phyloP scores from a whole-genome alignment of 2,797 vertebrate genomes.

The Pangasius krempfi region DNA sequence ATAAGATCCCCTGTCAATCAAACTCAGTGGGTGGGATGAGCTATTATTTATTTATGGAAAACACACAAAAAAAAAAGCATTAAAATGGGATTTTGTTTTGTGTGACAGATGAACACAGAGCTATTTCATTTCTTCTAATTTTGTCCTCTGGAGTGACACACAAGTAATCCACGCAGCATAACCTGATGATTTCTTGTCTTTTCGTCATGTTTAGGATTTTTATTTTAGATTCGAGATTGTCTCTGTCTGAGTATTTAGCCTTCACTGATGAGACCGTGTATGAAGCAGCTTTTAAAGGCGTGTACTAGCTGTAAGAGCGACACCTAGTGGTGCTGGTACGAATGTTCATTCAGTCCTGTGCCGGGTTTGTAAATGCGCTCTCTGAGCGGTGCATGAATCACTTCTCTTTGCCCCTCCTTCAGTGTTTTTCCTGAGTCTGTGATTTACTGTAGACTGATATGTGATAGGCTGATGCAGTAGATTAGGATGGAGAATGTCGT shows the following conservation, averaged over 20 bases:
- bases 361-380: neutral
- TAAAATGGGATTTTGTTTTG: neutral
- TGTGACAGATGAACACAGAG: neutral
- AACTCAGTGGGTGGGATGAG: neutral
- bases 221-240: neutral
- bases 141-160: neutral
- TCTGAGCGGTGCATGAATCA: constrained; percentile 25
- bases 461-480: constrained; percentile 34
- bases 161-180: neutral
- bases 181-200: neutral
- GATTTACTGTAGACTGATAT: constrained; percentile 22
- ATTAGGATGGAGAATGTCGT: constrained; percentile 23
- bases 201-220: neutral
- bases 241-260: constrained; percentile 1
- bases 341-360: constrained; percentile 4
- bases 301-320: constrained; percentile 51
- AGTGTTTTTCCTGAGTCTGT: constrained; percentile 13
- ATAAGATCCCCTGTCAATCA: neutral
- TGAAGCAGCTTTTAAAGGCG: constrained; percentile 23
- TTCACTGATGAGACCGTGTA: neutral
- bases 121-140: neutral
- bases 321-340: constrained; percentile 56
- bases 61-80: neutral
- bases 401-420: neutral
- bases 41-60: neutral